Evolutionary conservation across 37 sponge, comb jelly and placozoan species (phyloP).

Genomic region (Chondrilla cf. caribensis): DNA sequence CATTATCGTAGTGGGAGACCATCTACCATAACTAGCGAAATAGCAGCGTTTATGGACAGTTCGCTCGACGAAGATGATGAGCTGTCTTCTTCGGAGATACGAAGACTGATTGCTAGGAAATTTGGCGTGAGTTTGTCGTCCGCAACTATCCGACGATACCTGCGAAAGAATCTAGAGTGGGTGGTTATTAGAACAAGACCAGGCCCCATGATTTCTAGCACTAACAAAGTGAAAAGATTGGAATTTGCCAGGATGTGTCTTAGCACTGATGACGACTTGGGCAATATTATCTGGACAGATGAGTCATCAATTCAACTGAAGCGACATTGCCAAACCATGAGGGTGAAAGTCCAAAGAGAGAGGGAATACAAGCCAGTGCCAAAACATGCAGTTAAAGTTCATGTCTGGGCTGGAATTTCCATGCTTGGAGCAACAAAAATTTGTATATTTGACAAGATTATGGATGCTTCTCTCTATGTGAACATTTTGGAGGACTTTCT

Average conservation of each 20-base stretch:
- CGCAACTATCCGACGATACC: background rate
- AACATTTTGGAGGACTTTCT: slow-evolving; percentile 8
- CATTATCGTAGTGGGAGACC: background rate
- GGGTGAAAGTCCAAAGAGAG: slow-evolving; percentile 4
- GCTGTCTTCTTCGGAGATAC: background rate
- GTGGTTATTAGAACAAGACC: slow-evolving; percentile 1
- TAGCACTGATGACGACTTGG: background rate
- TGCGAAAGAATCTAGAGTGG: slow-evolving; percentile 3
- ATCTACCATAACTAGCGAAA: background rate
- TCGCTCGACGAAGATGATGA: slow-evolving; percentile 4
- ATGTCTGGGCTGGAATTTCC: slow-evolving; percentile 7
- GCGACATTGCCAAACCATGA: background rate
- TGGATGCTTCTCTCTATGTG: slow-evolving; percentile 4
- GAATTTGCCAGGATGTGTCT: background rate
- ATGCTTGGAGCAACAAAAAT: background rate
- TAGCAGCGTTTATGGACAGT: background rate
- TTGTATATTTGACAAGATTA: background rate
- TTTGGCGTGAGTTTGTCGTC: background rate
- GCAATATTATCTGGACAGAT: slow-evolving; percentile 4
- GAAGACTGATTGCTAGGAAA: background rate
- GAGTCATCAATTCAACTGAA: slow-evolving; percentile 11
- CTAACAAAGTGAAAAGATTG: background rate
- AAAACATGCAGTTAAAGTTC: slow-evolving; percentile 4
- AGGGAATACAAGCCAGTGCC: background rate
- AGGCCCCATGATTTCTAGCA: background rate